phyloP scores from a whole-genome alignment of 1,140 invertebrate species.

The Calliphora vicina region DNA sequence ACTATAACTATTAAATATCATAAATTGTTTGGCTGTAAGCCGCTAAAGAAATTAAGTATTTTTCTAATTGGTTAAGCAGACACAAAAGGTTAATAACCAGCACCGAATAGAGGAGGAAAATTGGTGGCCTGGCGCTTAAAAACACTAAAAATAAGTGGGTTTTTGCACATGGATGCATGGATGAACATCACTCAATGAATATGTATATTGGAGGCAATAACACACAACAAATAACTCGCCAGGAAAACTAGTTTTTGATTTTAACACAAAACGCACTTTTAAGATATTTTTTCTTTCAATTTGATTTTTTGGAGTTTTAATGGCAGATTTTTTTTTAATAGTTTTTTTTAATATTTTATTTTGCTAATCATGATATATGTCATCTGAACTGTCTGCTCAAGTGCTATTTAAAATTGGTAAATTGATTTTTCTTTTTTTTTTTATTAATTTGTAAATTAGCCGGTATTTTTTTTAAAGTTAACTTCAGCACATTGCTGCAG shows the following conservation, averaged over 20 bases:
- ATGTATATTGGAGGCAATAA: not conserved
- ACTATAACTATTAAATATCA: not conserved
- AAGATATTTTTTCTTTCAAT: not conserved
- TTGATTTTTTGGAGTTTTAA: not conserved
- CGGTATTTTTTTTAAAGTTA: not conserved
- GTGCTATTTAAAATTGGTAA: not conserved
- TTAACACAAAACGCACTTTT: not conserved
- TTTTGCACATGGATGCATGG: not conserved
- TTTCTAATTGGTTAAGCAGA: not conserved
- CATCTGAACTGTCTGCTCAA: no score
- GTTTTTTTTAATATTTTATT: no score
- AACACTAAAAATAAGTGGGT: constrained; percentile 24
- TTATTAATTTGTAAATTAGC: not conserved
- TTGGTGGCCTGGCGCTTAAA: not conserved
- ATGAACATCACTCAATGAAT: not conserved
- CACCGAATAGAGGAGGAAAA: not conserved
- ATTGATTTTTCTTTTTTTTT: not conserved
- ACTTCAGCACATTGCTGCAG: not conserved
- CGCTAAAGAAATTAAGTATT: not conserved
- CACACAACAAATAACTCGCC: not conserved
- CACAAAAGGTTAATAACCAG: constrained; percentile 18
- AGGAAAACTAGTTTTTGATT: constrained; percentile 14
- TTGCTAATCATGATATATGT: no score
- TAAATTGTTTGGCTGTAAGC: not conserved
- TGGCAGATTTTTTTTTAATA: not conserved